These are phyloP conservation scores for Corythornis vintsioides DNA, from an alignment of 2,113 vertebrate species.

Conservation along the genomic window DNA sequence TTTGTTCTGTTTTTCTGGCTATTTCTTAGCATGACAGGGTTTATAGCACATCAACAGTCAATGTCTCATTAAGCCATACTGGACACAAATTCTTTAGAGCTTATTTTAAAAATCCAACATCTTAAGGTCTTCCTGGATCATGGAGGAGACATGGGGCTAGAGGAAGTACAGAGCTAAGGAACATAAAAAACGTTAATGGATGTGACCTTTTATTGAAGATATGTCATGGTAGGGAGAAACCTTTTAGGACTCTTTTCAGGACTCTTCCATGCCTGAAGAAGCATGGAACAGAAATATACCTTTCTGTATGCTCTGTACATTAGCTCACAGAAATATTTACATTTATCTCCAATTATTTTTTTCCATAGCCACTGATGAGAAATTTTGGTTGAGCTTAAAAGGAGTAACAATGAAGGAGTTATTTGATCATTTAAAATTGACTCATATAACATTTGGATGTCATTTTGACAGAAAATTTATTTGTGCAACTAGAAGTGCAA, in stretches of 20 bases:
- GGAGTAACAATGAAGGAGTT: not conserved
- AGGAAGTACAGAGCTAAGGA: not conserved
- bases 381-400: constrained; percentile 11
- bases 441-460: not conserved
- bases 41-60: not conserved
- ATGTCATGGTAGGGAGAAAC: not conserved
- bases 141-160: not conserved
- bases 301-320: not conserved
- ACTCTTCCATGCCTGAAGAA: not conserved
- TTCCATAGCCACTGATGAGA: not conserved
- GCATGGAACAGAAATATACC: not conserved
- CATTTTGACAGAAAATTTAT: constrained; percentile 12
- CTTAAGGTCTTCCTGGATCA: not conserved
- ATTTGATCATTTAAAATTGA: constrained; percentile 15
- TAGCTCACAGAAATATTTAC: not conserved
- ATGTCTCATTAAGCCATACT: not conserved
- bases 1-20: not conserved
- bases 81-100: not conserved
- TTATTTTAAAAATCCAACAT: not conserved
- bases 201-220: not conserved
- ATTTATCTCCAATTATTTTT: not conserved
- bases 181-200: not conserved
- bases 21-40: not conserved
- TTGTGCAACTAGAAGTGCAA: not conserved
- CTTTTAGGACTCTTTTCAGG: not conserved